A percentile compares a stretch with the other conserved stretches of the same genome.
phyloP scores from a whole-genome alignment of 2,888 invertebrate species.

The Andrena minutula region DNA sequence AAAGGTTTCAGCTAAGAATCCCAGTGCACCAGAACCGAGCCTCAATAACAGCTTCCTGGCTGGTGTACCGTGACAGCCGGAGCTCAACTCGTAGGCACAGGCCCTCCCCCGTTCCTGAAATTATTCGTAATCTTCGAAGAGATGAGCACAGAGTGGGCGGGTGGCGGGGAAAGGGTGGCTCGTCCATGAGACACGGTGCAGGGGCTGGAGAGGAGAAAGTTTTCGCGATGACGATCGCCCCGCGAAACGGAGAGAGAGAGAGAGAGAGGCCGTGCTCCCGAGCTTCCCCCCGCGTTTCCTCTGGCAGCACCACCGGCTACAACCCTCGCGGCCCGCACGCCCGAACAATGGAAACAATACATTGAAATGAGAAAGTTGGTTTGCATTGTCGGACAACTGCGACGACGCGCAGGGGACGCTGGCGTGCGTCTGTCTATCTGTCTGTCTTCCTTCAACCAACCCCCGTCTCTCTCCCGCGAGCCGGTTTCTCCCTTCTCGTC shows the following conservation, averaged over 20 bases:
- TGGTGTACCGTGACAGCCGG: slow-evolving; percentile 18
- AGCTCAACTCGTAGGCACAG: slow-evolving; percentile 1
- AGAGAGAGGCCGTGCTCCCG: slow-evolving; percentile 27
- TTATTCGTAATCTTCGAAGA: slow-evolving; percentile 64
- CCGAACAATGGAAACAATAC: slow-evolving; percentile 81
- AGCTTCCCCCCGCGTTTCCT: slow-evolving; percentile 22
- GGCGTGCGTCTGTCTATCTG: slow-evolving; percentile 58
- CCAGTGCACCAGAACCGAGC: background rate
- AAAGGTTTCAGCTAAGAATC: slow-evolving; percentile 7
- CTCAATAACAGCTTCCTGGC: slow-evolving; percentile 14
- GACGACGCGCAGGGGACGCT: slow-evolving; percentile 34
- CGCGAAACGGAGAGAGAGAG: slow-evolving; percentile 15
- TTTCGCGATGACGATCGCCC: slow-evolving; percentile 45
- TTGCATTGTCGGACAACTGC: slow-evolving; percentile 82
- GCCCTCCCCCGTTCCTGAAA: slow-evolving; percentile 42
- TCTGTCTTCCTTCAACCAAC: slow-evolving; percentile 30
- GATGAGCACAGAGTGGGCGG: background rate
- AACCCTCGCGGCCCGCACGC: slow-evolving; percentile 59
- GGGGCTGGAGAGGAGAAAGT: slow-evolving; percentile 1
- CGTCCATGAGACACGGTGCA: slow-evolving; percentile 7
- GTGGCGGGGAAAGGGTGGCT: background rate
- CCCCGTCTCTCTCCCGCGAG: slow-evolving; percentile 24
- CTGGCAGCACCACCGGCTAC: slow-evolving; percentile 50
- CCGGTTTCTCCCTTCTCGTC: slow-evolving; percentile 37
- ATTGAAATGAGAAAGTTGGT: slow-evolving; percentile 83